Evolutionary conservation across 2,113 vertebrate species (phyloP), one percentile per base, ranked within the genome.

Genomic region (Mustela nigripes): DNA sequence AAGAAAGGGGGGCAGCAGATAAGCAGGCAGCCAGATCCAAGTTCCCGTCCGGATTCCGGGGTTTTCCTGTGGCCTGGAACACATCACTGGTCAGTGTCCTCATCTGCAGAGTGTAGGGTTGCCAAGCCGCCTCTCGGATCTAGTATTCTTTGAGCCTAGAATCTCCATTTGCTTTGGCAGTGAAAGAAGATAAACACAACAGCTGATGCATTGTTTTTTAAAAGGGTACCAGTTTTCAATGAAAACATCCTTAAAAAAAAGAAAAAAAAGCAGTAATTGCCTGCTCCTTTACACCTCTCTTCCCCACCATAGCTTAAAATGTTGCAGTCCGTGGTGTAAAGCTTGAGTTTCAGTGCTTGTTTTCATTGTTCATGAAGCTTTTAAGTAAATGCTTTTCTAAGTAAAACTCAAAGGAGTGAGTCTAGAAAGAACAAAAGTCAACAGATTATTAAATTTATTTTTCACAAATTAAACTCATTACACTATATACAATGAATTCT

Each of bases 191-290:
- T 36, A 60, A 84, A 58, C 58, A 56, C 9, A 33, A 36, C 12
- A 48, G 9, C 4, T 62, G 31, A 87, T 5, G 4, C n/a, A 76
- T 86, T 84, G 88, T 96, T 96, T 80, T 86, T 92, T 87, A 97
- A 50, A 97, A 97, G 45, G 6, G 60, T 22, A 73, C 11, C 21
- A 28, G 48, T 28, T 89, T 15, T 15, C 39, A 93, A n/a, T 95
- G 95, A 98, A 98, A 98, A 97, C 84, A 89, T 79, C 93, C 88
- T 96, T 96, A 97, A 82, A 95, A 86, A 65, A 92, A 67, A 98
- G 2, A 53, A 53, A 98, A 53, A 92, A 65, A 65, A 14, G 26
- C 60, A 82, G 62, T 88, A 85, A 69, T 78, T 91, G 19, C 11
- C 80, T 71, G 53, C 2, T 86, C 82, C 50, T 94, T 97, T 85